Evolutionary conservation across 2,113 vertebrate genomes (phyloP).

Genomic region (Meleagris gallopavo): DNA sequence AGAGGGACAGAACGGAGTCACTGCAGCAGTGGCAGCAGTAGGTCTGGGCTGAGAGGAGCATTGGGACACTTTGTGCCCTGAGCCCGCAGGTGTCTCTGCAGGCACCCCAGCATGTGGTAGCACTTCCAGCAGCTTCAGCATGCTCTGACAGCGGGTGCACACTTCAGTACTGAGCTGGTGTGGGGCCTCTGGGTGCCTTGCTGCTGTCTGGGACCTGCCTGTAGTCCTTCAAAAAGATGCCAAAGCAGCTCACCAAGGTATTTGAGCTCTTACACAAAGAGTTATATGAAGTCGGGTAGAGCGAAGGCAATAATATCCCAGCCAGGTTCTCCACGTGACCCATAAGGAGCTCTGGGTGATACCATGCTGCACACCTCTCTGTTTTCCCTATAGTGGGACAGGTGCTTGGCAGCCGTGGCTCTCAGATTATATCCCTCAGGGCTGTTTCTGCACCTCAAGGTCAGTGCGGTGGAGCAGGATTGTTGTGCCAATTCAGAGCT

Average conservation of each 20-base stretch:
- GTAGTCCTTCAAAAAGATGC: not conserved
- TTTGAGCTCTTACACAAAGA: not conserved
- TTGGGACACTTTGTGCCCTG: not conserved
- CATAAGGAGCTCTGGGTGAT: not conserved
- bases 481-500: rapidly evolving
- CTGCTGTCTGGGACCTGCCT: not conserved
- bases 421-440: not conserved
- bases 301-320: not conserved
- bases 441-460: slow-evolving; percentile 38
- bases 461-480: not conserved
- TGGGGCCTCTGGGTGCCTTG: not conserved
- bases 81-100: not conserved
- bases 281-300: not conserved
- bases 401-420: not conserved
- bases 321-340: slow-evolving; percentile 5
- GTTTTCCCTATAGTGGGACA: not conserved
- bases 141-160: not conserved
- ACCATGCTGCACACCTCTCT: rapidly evolving
- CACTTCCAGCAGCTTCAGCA: not conserved
- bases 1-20: not conserved
- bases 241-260: not conserved
- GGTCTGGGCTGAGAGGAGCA: not conserved
- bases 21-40: not conserved
- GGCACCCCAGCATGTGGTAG: not conserved
- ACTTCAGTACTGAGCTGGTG: not conserved